Percentiles rank a stretch among this genome's conserved stretches.
These are phyloP conservation scores for Xanthorhoe designata DNA, from an alignment of 2,888 invertebrate genomes.

Conservation along the genomic window DNA sequence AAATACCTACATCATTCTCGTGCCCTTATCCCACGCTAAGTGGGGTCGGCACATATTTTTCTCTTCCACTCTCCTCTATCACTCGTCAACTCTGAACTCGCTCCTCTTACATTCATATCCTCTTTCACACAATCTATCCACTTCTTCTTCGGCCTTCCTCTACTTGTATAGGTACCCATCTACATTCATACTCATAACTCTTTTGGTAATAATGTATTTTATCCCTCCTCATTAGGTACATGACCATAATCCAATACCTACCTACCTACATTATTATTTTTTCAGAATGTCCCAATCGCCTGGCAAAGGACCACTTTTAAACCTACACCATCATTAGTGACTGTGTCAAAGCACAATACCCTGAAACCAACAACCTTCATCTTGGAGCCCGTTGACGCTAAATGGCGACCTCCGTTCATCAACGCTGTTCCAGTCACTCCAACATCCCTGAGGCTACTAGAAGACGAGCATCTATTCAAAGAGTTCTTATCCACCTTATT, in stretches of 20 bases:
- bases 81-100: too few relatives aligned
- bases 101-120: too few relatives aligned
- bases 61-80: too few relatives aligned
- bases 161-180: too few relatives aligned
- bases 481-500: conserved; percentile 63
- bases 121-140: too few relatives aligned
- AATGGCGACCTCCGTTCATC: conserved; percentile 1
- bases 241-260: background rate
- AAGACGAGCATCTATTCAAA: conserved; percentile 54
- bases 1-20: too few relatives aligned
- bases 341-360: conserved; percentile 2
- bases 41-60: too few relatives aligned
- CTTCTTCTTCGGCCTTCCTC: too few relatives aligned
- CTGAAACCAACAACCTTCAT: conserved; percentile 46
- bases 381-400: conserved; percentile 4
- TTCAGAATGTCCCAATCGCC: conserved; percentile 53
- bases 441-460: conserved; percentile 47
- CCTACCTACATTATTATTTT: conserved; percentile 22
- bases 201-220: too few relatives aligned
- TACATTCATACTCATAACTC: too few relatives aligned
- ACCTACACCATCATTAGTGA: background rate
- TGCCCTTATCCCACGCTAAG: too few relatives aligned
- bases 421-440: conserved; percentile 17
- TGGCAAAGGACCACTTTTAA: conserved; percentile 49
- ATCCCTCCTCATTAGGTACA: too few relatives aligned